Evolutionary conservation across 2,888 invertebrate species (phyloP).

Genomic region (Drosophila meridionalis): DNA sequence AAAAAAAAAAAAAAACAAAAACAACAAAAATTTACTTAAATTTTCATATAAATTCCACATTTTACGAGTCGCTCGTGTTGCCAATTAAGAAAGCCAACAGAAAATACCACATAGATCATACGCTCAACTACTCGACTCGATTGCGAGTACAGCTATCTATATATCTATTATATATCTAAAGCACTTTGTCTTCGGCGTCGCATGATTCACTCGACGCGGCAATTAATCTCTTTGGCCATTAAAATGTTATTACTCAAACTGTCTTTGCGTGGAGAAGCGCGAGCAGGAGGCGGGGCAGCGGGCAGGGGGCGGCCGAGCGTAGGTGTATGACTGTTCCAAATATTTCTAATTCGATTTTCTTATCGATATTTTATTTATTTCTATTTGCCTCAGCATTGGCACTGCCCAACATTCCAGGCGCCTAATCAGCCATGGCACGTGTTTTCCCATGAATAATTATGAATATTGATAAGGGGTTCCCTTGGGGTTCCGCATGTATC

Average conservation of each 20-base stretch:
- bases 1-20: slow-evolving; percentile 6
- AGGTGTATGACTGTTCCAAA: slow-evolving; percentile 9
- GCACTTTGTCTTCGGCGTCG: slow-evolving; percentile 28
- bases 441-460: slow-evolving; percentile 39
- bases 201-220: slow-evolving; percentile 70
- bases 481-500: slow-evolving; percentile 3
- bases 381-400: slow-evolving; percentile 3
- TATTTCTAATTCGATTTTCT: slow-evolving; percentile 29
- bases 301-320: background rate
- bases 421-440: slow-evolving; percentile 28
- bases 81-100: slow-evolving; percentile 60
- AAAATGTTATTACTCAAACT: slow-evolving; percentile 74
- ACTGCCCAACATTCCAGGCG: slow-evolving; percentile 5
- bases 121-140: slow-evolving; percentile 46
- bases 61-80: slow-evolving; percentile 75
- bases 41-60: slow-evolving; percentile 64
- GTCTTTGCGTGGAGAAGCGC: slow-evolving; percentile 21
- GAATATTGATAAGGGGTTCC: slow-evolving; percentile 43
- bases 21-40: slow-evolving; percentile 37
- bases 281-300: background rate
- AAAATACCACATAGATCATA: slow-evolving; percentile 57
- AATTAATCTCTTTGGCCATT: slow-evolving; percentile 73
- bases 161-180: slow-evolving; percentile 9
- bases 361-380: slow-evolving; percentile 33
- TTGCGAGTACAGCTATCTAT: slow-evolving; percentile 29